These are phyloP conservation scores for Cassiopea xamachana DNA, from an alignment of 30 jellyfish, hydroid and myxozoan species.

Conservation along the genomic window DNA sequence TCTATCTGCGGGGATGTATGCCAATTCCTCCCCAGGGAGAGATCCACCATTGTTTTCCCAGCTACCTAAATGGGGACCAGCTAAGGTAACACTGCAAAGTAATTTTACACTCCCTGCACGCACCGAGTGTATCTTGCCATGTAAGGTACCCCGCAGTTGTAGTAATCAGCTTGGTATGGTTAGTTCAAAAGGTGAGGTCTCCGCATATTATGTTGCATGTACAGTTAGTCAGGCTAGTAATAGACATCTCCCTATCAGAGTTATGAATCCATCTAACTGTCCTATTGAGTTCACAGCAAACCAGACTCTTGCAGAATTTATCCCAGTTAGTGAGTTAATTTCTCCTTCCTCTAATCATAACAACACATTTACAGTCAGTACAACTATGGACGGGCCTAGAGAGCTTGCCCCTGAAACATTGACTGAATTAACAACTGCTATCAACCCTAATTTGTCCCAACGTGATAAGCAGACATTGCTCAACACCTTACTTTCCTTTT, in stretches of 20 bases:
- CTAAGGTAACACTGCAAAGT: conserved; percentile 23
- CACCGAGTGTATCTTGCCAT: conserved; percentile 45
- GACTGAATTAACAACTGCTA: background rate
- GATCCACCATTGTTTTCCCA: conserved; percentile 15
- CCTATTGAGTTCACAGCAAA: conserved; percentile 33
- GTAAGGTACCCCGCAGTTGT: conserved; percentile 44
- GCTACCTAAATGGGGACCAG: conserved; percentile 36
- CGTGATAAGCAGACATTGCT: background rate
- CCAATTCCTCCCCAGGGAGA: conserved; percentile 23
- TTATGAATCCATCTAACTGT: conserved; percentile 32
- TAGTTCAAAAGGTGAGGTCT: conserved; percentile 33
- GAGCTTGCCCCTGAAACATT: background rate
- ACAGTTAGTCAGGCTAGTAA: conserved; percentile 45
- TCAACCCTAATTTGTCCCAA: background rate
- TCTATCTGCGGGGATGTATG: conserved; percentile 27
- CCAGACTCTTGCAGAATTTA: conserved; percentile 29
- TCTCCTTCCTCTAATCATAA: conserved; percentile 11
- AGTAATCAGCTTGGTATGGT: conserved; percentile 52
- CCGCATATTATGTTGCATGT: conserved; percentile 39
- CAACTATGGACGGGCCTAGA: conserved; percentile 28
- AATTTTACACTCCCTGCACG: conserved; percentile 39
- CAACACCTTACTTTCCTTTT: background rate
- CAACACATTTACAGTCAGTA: conserved; percentile 15
- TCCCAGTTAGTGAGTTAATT: conserved; percentile 61
- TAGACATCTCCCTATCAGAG: conserved; percentile 37